These are phyloP conservation scores for Phylloscopus trochilus DNA, from an alignment of 2,113 vertebrate species.

Conservation along the genomic window DNA sequence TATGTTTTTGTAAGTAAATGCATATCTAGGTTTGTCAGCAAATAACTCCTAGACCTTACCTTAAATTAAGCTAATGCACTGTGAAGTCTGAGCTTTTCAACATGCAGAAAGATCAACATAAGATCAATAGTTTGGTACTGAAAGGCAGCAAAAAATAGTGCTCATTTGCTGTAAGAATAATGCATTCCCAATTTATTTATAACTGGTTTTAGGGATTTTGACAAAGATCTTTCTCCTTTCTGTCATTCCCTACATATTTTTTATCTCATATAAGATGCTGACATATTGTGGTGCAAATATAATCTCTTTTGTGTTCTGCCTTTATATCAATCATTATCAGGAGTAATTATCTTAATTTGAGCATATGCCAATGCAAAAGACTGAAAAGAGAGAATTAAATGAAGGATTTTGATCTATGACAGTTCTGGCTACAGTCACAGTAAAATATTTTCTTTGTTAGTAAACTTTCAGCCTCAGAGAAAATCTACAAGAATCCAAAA, in stretches of 20 bases:
- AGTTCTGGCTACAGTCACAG: background rate
- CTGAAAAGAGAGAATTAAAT: background rate
- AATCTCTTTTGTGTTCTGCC: background rate
- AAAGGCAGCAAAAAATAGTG: background rate
- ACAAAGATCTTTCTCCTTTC: background rate
- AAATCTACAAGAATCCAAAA: constrained; percentile 13
- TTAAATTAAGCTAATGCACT: background rate
- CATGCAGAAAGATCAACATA: background rate
- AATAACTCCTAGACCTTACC: background rate
- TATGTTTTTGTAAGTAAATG: background rate
- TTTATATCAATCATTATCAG: background rate
- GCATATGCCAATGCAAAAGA: background rate
- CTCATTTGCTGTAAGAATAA: background rate
- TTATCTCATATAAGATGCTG: background rate
- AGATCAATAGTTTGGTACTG: background rate
- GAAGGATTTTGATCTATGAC: background rate
- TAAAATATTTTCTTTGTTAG: background rate
- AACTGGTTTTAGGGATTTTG: background rate
- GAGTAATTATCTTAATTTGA: background rate
- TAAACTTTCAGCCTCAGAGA: background rate
- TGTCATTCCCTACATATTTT: background rate
- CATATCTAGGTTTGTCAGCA: background rate
- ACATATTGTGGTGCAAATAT: background rate
- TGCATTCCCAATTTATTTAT: background rate
- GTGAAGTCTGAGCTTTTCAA: background rate